phyloP scores from a whole-genome alignment of 2,797 vertebrate genomes.

The Neomorphus geoffroyi region DNA sequence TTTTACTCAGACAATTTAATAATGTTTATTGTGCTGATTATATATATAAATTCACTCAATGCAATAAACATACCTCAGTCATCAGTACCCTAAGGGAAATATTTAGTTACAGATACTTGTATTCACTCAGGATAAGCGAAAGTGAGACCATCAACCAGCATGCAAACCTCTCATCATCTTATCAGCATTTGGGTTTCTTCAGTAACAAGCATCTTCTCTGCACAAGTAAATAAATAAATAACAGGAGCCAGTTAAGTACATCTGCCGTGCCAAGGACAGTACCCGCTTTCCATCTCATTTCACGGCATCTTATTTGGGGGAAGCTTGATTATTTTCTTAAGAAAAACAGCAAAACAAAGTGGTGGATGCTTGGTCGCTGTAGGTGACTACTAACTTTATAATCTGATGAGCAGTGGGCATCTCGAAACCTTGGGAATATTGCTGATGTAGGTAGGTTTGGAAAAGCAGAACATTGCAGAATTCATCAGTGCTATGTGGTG shows the following conservation, averaged over 20 bases:
- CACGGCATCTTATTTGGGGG: neutral
- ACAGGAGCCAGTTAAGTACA: neutral
- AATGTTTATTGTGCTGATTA: conserved; percentile 79
- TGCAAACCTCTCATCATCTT: conserved; percentile 63
- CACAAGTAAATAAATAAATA: conserved; percentile 31
- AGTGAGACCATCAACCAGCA: conserved; percentile 60
- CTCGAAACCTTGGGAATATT: neutral
- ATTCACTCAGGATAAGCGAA: conserved; percentile 64
- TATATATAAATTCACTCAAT: conserved; percentile 72
- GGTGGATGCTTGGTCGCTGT: rapidly evolving
- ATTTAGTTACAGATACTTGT: conserved; percentile 67
- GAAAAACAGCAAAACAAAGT: neutral
- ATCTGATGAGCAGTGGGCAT: neutral
- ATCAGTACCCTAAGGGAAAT: conserved; percentile 63
- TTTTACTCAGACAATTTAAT: conserved; percentile 76
- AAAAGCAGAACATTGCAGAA: neutral
- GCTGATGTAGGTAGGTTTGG: rapidly evolving
- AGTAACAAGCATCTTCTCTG: neutral
- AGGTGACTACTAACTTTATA: neutral
- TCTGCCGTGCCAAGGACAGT: neutral
- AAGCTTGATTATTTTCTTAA: neutral
- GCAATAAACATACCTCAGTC: conserved; percentile 69
- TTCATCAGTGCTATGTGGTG: neutral
- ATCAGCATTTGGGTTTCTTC: conserved; percentile 16
- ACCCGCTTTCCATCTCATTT: neutral